These are phyloP conservation scores for Drosophila equinoxialis DNA, from an alignment of 1,140 invertebrate genomes.

Conservation along the genomic window DNA sequence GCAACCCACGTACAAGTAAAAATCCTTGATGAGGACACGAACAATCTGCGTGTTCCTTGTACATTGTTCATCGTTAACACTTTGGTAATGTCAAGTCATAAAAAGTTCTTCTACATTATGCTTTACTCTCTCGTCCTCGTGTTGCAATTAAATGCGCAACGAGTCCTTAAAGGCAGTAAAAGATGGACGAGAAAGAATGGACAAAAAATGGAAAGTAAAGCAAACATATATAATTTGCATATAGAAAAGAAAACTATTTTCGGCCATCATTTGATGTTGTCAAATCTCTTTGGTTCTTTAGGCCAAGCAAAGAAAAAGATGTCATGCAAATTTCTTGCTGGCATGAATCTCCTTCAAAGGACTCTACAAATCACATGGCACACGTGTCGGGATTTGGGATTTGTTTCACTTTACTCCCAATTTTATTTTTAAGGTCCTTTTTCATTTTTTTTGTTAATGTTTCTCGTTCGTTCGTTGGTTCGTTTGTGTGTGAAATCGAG, in stretches of 20 bases:
- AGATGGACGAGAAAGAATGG: no score
- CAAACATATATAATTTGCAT: not conserved
- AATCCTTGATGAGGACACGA: constrained; percentile 24
- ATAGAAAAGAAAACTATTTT: constrained; percentile 13
- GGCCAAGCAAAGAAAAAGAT: not conserved
- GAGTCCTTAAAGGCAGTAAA: constrained; percentile 9
- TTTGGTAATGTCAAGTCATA: constrained; percentile 28
- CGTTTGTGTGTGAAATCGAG: constrained; percentile 57
- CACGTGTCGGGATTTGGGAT: constrained; percentile 21
- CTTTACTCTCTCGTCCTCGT: not conserved
- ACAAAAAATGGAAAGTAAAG: no score
- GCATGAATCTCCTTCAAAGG: constrained; percentile 6
- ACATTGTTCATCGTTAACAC: constrained; percentile 32
- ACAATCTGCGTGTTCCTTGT: constrained; percentile 16
- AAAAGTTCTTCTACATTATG: constrained; percentile 6
- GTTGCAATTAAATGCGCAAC: constrained; percentile 2
- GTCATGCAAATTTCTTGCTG: not conserved
- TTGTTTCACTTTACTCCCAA: not conserved
- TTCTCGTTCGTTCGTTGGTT: constrained; percentile 27
- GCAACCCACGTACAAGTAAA: constrained; percentile 12
- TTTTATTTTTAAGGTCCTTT: constrained; percentile 11
- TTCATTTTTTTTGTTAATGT: constrained; percentile 27
- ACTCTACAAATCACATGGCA: constrained; percentile 24
- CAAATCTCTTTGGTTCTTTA: not conserved
- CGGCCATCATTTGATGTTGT: constrained; percentile 8